These are phyloP conservation scores for Orchesellides sinensis DNA, from an alignment of 2,888 invertebrate species.

Conservation along the genomic window DNA sequence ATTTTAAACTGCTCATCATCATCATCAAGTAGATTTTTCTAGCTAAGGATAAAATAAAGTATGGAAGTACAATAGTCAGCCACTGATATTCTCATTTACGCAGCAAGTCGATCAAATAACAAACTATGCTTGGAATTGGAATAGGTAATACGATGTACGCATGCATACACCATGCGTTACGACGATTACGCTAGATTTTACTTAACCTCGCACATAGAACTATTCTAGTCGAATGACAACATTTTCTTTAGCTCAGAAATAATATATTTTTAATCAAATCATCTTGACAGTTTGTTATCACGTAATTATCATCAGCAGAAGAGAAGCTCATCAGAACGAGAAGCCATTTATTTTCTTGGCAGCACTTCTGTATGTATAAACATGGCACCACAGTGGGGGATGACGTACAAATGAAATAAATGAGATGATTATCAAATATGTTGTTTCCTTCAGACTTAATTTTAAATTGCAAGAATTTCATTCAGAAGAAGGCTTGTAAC, in stretches of 20 bases:
- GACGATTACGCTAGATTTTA: too few species aligned
- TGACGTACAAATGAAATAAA: not conserved
- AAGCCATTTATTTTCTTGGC: slow-evolving; percentile 2
- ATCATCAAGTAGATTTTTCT: not conserved
- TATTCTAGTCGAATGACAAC: too few species aligned
- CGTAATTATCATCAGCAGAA: slow-evolving; percentile 19
- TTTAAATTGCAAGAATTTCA: not conserved
- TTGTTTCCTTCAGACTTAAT: too few species aligned
- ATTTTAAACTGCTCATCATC: slow-evolving; percentile 4
- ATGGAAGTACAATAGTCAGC: too few species aligned
- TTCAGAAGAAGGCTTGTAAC: not conserved
- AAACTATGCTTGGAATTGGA: too few species aligned
- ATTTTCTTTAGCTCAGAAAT: not conserved
- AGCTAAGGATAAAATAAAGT: too few species aligned
- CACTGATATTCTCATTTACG: too few species aligned
- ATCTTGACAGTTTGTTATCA: slow-evolving; percentile 24
- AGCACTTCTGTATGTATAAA: not conserved
- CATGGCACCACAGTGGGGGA: not conserved
- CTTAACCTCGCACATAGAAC: not conserved
- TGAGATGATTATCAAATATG: slow-evolving; percentile 22
- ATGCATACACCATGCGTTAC: too few species aligned
- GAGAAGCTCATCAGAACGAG: not conserved
- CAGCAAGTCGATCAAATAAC: too few species aligned
- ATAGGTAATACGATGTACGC: too few species aligned
- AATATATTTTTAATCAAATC: slow-evolving; percentile 36